Base-by-base conservation (phyloP, 2,797 vertebrate genomes). In the Macropodus opercularis region DNA sequence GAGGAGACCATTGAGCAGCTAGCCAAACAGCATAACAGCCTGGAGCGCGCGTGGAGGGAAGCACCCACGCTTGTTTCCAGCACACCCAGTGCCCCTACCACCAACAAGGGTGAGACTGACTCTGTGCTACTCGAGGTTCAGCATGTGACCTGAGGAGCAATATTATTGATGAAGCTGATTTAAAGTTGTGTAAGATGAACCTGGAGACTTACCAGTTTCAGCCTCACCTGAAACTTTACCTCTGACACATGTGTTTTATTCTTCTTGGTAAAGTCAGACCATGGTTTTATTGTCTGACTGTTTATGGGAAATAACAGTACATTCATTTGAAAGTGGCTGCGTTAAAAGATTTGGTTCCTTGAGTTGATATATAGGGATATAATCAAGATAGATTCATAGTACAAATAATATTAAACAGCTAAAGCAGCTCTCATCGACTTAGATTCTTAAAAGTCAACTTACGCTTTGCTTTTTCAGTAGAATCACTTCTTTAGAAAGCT, bases 1-100 rank as follows among this genome's bases (percentile, higher is more conserved):
- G 97, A 99, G 83, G 96, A 98, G 81, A 98, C 98, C 83, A 97
- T 98, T 8, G 97, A 98, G 89, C 97, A 98, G 90, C 58, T 99
- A 78, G 98, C 98, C 87, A 98, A 97, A 82, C 97, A 99, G 86
- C 96, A 99, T 91, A 99, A 99, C 92, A 98, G 94, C 90, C 92
- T 99, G 79, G 98, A 99, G 84, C 89, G 95, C 8, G 98, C 98
- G 90, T 98, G 97, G 92, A 94, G 95, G 6, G 93, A 94, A 18
- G 93, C 93, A 0, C 94, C 97, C 0, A 82, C 94, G 14, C 93
- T 93, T 26, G 51, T 90, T 5, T 56, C 93, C 22, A 89, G 81
- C 84, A 58, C 86, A 29, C 63, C 91, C 48, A 89, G 89, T 61
- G 76, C 62, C 53, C 52, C 90, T 58, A 89, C 85, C 87, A 71